Percentiles rank a stretch among this genome's conserved stretches.
phyloP scores from a whole-genome alignment of 2,888 invertebrate genomes.

The Erebia palarica region DNA sequence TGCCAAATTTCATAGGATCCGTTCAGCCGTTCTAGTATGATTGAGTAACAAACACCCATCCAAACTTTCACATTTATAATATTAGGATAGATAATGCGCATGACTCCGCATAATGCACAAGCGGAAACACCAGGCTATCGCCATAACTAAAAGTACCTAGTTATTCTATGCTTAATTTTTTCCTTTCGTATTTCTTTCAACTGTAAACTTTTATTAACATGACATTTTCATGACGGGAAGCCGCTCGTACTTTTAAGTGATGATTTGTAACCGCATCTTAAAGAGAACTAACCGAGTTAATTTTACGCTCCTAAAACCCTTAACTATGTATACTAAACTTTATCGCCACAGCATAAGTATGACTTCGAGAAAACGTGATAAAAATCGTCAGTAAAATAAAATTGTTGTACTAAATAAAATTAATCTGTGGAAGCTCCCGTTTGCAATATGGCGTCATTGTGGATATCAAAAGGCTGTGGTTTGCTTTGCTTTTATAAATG shows the following conservation, averaged over 20 bases:
- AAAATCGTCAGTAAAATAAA: constrained; percentile 17
- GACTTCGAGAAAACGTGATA: not conserved
- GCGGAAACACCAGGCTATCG: no score
- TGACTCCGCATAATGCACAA: no score
- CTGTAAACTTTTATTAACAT: not conserved
- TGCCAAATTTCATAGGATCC: no score
- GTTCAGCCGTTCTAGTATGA: no score
- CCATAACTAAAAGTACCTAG: no score
- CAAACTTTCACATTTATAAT: no score
- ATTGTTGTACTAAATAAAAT: constrained; percentile 43
- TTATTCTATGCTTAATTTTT: no score
- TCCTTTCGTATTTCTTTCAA: not conserved
- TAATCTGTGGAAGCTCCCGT: constrained; percentile 49
- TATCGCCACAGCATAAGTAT: constrained; percentile 13
- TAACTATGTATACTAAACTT: constrained; percentile 10
- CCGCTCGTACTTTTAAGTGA: constrained; percentile 31
- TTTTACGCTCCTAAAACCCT: not conserved
- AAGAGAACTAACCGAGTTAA: constrained; percentile 20
- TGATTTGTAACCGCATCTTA: constrained; percentile 39
- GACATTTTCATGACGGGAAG: constrained; percentile 25
- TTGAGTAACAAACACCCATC: no score
- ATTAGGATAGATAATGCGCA: no score
- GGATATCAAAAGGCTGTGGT: constrained; percentile 45
- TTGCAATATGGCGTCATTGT: constrained; percentile 54
- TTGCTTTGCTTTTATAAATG: constrained; percentile 32